Conservation (phyloP, 2,113 vertebrate species). For the Pseudopodoces humilis region DNA sequence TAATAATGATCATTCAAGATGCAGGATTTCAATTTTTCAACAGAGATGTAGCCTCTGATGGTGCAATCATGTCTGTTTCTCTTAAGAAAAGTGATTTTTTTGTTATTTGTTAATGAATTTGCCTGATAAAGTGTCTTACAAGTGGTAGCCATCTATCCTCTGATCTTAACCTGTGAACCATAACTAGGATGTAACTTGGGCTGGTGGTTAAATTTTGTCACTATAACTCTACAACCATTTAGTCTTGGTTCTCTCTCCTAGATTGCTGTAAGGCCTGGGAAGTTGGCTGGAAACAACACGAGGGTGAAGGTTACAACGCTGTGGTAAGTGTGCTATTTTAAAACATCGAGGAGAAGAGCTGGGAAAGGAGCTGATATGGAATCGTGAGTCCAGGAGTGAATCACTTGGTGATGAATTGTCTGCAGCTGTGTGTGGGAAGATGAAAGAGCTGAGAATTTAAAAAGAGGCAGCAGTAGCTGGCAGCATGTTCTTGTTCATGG, state of each 20-base stretch:
- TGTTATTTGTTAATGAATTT: background rate
- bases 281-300: background rate
- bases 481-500: background rate
- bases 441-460: background rate
- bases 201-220: background rate
- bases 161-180: background rate
- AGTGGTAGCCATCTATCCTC: background rate
- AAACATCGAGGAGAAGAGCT: background rate
- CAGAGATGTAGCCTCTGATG: background rate
- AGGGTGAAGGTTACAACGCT: background rate
- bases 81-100: background rate
- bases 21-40: background rate
- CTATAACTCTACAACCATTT: background rate
- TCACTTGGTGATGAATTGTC: background rate
- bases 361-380: background rate
- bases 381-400: constrained; percentile 9
- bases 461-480: background rate
- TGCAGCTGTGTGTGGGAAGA: constrained; percentile 39
- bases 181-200: background rate
- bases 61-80: background rate
- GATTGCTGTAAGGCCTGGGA: background rate
- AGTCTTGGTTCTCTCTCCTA: background rate
- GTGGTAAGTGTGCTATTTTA: constrained; percentile 30
- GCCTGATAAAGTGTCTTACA: background rate
- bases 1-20: background rate